Conservation (phyloP, 2,113 vertebrate genomes). For the Pleuronectes platessa region DNA sequence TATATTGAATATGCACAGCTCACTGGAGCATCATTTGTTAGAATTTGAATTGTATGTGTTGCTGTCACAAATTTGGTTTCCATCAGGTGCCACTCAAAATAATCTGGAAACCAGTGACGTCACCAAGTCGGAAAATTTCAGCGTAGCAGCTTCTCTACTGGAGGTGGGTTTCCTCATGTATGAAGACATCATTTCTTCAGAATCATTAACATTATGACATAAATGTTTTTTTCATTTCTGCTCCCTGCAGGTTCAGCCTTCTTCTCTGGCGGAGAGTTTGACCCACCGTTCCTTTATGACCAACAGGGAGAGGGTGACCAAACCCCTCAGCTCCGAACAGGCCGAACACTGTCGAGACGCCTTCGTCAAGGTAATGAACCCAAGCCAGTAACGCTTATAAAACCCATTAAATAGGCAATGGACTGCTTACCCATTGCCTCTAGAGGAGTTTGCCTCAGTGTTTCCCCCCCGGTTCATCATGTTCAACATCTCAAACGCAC, state of each 20-base stretch:
- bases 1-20: not conserved
- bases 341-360: conserved; percentile 90
- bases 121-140: conserved; percentile 84
- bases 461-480: too few species aligned
- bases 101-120: conserved; percentile 91
- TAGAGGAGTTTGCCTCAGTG: too few species aligned
- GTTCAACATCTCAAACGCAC: too few species aligned
- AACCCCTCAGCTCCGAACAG: conserved; percentile 85
- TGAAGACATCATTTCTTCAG: not conserved
- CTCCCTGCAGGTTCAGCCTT: conserved; percentile 82
- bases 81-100: conserved; percentile 82
- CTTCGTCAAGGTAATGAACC: conserved; percentile 89
- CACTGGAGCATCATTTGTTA: not conserved
- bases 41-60: not conserved
- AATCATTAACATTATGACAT: not conserved
- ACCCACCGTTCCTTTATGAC: conserved; percentile 88
- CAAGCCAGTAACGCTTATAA: not conserved
- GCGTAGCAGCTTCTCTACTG: conserved; percentile 80
- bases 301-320: conserved; percentile 88
- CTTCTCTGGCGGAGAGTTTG: conserved; percentile 84
- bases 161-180: conserved; percentile 75
- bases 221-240: not conserved
- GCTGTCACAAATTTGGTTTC: conserved; percentile 9
- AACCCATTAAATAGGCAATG: too few species aligned
- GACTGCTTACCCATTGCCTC: too few species aligned